These are phyloP conservation scores for Nyctalus aviator DNA, from an alignment of 2,797 vertebrate species.

Conservation along the genomic window DNA sequence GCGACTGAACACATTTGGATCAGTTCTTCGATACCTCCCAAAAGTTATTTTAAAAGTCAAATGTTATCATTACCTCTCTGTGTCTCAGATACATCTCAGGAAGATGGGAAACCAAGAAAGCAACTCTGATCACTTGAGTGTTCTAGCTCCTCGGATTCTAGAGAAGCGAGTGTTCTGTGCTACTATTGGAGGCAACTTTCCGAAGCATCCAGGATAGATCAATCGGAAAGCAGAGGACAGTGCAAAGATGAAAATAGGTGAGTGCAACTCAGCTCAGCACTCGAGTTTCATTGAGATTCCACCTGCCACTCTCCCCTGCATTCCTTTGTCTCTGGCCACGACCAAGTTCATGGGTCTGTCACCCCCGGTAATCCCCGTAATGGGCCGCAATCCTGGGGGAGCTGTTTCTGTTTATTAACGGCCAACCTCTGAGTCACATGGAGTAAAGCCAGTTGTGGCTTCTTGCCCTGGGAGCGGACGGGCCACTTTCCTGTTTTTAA, in stretches of 20 bases:
- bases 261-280: background rate
- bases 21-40: background rate
- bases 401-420: constrained; percentile 46
- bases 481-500: constrained; percentile 11
- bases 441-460: constrained; percentile 14
- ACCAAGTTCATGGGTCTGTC: constrained; percentile 1
- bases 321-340: constrained; percentile 48
- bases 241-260: background rate
- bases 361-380: constrained; percentile 23
- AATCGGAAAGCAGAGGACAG: constrained; percentile 8
- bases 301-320: background rate
- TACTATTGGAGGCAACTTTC: constrained; percentile 19
- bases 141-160: constrained; percentile 10
- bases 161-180: constrained; percentile 21
- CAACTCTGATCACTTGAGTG: background rate
- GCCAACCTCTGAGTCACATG: constrained; percentile 44
- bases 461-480: background rate
- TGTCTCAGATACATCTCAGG: background rate
- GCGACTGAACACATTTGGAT: constrained; percentile 12
- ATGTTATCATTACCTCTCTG: background rate
- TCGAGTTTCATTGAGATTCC: constrained; percentile 38
- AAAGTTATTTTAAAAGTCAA: constrained; percentile 1
- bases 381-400: constrained; percentile 19
- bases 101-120: constrained; percentile 21
- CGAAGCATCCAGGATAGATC: background rate